Evolutionary conservation across 2,888 invertebrate genomes (phyloP).

Genomic region (Ariolimax columbianus): DNA sequence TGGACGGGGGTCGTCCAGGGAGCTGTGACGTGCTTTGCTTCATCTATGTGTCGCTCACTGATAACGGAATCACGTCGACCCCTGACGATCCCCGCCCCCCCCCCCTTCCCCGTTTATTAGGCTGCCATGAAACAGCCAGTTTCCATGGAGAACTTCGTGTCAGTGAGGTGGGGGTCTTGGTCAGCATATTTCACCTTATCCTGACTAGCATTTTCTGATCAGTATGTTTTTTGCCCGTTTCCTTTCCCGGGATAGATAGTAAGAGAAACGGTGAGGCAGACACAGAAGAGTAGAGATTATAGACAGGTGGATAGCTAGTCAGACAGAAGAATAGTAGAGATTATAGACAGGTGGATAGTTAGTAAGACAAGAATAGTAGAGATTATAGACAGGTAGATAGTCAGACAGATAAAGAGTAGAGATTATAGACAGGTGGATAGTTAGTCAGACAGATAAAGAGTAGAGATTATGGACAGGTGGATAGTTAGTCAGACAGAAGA

Average conservation of each 20-base stretch:
- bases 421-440: not conserved
- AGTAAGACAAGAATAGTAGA: not conserved
- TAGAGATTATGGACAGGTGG: not conserved
- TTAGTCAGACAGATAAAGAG: slow-evolving; percentile 2
- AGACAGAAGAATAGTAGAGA: not conserved
- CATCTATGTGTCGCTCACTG: no score
- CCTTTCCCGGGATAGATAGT: not conserved
- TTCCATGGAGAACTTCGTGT: not conserved
- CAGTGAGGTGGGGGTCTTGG: no score
- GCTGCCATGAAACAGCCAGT: no score
- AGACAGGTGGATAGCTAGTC: not conserved
- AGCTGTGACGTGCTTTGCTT: no score
- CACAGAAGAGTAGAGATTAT: not conserved
- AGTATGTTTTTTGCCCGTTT: not conserved
- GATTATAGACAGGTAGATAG: not conserved
- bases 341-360: not conserved
- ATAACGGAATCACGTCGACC: no score
- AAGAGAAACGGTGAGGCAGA: not conserved
- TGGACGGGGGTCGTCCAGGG: no score
- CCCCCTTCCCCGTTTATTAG: no score
- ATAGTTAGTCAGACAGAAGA: not conserved
- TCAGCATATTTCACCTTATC: no score
- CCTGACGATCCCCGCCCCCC: no score
- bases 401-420: not conserved
- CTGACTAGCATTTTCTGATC: not conserved